Evolutionary conservation across 2,888 invertebrate genomes (phyloP).

Genomic region (Andrena chrysosceles): DNA sequence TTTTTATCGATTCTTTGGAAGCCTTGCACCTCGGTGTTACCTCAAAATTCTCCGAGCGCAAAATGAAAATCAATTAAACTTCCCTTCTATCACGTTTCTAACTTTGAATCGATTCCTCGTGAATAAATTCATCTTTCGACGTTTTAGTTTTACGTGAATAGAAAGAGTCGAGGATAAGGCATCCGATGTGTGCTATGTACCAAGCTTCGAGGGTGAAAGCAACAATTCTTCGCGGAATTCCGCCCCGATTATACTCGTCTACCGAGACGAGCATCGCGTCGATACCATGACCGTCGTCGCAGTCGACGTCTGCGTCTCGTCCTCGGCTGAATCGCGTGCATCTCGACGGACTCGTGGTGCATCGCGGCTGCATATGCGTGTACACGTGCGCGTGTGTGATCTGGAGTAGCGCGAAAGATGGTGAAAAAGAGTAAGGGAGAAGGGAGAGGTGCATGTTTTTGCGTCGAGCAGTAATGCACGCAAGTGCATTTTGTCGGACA

Average conservation of each 20-base stretch:
- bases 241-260: background rate
- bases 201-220: background rate
- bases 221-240: background rate
- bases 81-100: background rate
- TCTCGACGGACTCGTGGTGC: constrained; percentile 35
- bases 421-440: constrained; percentile 50
- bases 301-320: constrained; percentile 14
- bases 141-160: background rate
- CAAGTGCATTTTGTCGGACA: constrained; percentile 79
- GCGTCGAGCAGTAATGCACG: constrained; percentile 76
- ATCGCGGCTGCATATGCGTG: constrained; percentile 21
- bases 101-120: constrained; percentile 6
- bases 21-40: constrained; percentile 26
- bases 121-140: constrained; percentile 24
- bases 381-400: constrained; percentile 10
- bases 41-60: constrained; percentile 21
- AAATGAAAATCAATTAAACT: constrained; percentile 10
- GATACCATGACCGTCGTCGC: constrained; percentile 11
- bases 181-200: background rate
- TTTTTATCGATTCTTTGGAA: constrained; percentile 59
- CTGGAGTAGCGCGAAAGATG: constrained; percentile 46
- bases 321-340: constrained; percentile 8
- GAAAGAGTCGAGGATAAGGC: background rate
- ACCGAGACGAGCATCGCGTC: background rate
- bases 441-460: constrained; percentile 76